A percentile compares a stretch with the other conserved stretches of the same genome.
phyloP scores from a whole-genome alignment of 2,113 vertebrate genomes.

The Esox niger region DNA sequence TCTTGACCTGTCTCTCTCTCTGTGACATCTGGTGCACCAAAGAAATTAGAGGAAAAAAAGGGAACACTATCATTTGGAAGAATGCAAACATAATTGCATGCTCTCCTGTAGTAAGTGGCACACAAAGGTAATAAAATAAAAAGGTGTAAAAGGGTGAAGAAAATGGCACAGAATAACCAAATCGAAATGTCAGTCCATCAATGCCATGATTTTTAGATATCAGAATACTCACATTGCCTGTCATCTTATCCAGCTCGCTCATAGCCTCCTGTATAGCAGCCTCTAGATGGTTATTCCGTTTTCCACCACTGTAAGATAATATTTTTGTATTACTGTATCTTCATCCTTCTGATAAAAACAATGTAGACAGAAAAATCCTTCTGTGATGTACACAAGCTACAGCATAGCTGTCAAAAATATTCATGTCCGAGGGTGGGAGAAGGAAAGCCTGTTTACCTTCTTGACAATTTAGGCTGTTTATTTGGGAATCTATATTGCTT shows the following conservation, averaged over 20 bases:
- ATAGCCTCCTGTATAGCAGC: conserved; percentile 99
- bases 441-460: too few relatives aligned
- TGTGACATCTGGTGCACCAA: conserved; percentile 48
- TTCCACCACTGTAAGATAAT: conserved; percentile 80
- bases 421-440: too few relatives aligned
- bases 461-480: too few relatives aligned
- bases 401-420: too few relatives aligned
- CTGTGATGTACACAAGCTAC: too few relatives aligned
- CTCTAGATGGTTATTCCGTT: conserved; percentile 98
- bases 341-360: not conserved
- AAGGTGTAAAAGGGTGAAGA: not conserved
- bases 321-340: not conserved
- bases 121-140: not conserved
- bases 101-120: not conserved
- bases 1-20: conserved; percentile 92
- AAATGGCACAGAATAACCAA: not conserved
- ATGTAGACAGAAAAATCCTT: too few relatives aligned
- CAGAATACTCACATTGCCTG: conserved; percentile 86
- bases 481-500: too few relatives aligned
- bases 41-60: not conserved
- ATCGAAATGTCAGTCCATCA: too few relatives aligned
- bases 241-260: conserved; percentile 97
- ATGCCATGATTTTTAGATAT: too few relatives aligned
- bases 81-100: not conserved
- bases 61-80: not conserved